A percentile compares a stretch with the other conserved stretches of the same genome.
Evolutionary conservation across 2,888 invertebrate genomes (phyloP).

Genomic region (Ceratothoa steindachneri): DNA sequence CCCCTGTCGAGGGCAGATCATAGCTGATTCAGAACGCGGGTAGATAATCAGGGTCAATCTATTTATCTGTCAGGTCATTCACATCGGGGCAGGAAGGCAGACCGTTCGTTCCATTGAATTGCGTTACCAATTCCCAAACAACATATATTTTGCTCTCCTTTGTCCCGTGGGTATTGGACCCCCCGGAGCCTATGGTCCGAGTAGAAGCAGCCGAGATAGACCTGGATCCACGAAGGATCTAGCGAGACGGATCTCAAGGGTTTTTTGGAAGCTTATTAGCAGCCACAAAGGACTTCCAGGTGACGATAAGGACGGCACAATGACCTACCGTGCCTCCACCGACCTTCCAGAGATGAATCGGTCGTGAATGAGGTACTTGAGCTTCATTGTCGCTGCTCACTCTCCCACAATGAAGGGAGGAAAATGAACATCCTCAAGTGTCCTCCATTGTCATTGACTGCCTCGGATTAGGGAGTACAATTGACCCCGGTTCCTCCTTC

Average conservation of each 20-base stretch:
- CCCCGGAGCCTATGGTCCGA: too few relatives aligned
- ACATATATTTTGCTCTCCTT: too few relatives aligned
- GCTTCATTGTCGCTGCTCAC: not conserved
- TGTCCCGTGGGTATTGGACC: too few relatives aligned
- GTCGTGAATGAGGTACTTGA: not conserved
- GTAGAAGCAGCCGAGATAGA: too few relatives aligned
- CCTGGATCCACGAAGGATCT: too few relatives aligned
- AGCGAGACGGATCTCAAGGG: too few relatives aligned
- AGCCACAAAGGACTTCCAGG: not conserved
- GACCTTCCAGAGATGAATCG: not conserved
- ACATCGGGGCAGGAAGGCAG: too few relatives aligned
- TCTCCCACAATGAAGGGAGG: not conserved
- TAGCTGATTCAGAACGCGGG: too few relatives aligned
- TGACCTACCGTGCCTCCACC: not conserved
- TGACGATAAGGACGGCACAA: not conserved
- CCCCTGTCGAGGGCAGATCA: too few relatives aligned
- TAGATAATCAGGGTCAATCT: not conserved
- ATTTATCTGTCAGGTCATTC: not conserved
- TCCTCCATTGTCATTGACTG: not conserved
- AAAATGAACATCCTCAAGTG: not conserved
- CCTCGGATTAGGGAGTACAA: not conserved
- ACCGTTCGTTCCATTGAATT: too few relatives aligned
- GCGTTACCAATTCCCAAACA: too few relatives aligned
- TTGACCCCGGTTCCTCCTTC: not conserved
- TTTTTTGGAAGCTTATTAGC: not conserved